Evolutionary conservation across 2,113 vertebrate species (phyloP).

Genomic region (Chaenogobius annularis): DNA sequence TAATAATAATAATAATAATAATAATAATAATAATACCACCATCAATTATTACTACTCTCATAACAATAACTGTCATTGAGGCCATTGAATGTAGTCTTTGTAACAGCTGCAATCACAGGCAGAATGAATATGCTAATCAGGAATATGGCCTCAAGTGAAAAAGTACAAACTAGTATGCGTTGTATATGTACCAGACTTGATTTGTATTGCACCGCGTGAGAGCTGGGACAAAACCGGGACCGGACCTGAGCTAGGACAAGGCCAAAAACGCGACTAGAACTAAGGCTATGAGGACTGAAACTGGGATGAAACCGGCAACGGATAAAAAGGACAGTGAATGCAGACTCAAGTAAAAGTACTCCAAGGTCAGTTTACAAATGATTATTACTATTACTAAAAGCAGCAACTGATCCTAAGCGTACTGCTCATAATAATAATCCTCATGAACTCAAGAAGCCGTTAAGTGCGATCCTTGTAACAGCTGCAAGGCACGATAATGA

Average conservation of each 20-base stretch:
- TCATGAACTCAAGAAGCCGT: background rate
- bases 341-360: background rate
- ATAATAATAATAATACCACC: too few species aligned
- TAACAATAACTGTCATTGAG: background rate
- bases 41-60: too few species aligned
- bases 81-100: background rate
- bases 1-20: too few species aligned
- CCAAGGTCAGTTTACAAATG: background rate
- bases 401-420: background rate
- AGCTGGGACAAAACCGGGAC: background rate
- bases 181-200: too few species aligned
- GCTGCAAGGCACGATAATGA: slow-evolving; percentile 13
- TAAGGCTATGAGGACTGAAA: background rate
- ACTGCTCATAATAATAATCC: background rate
- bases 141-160: background rate
- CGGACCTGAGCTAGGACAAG: too few species aligned
- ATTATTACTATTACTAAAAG: background rate
- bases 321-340: background rate
- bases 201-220: background rate
- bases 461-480: slow-evolving; percentile 6
- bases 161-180: background rate
- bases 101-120: slow-evolving; percentile 3
- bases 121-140: background rate
- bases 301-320: background rate
- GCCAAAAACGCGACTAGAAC: background rate